Evolutionary conservation across 2,113 vertebrate genomes (phyloP).

Genomic region (Thunnus thynnus): DNA sequence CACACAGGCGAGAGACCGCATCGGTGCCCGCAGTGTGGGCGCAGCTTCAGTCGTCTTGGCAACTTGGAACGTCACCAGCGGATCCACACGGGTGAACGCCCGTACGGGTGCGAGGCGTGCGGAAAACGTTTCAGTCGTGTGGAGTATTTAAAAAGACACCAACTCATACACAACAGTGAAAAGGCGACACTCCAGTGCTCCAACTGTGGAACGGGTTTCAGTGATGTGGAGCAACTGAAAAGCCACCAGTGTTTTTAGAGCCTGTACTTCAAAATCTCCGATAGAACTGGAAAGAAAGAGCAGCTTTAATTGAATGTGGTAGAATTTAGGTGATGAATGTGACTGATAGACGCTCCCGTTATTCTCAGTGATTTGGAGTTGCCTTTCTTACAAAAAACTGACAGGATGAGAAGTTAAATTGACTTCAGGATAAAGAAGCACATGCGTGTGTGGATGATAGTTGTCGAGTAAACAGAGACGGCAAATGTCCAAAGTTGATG

Average conservation of each 20-base stretch:
- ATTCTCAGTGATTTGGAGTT: constrained; percentile 23
- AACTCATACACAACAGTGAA: constrained; percentile 83
- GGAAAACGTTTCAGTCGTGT: constrained; percentile 90
- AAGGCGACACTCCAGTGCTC: constrained; percentile 83
- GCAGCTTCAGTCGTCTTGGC: constrained; percentile 87
- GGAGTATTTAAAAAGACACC: constrained; percentile 89
- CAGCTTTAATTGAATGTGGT: constrained; percentile 27
- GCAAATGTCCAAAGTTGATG: constrained; percentile 19
- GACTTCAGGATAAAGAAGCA: constrained; percentile 3
- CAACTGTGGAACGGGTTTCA: constrained; percentile 86
- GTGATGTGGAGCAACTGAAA: constrained; percentile 84
- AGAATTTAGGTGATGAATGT: constrained; percentile 46
- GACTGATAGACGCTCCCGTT: constrained; percentile 26
- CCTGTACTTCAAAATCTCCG: neutral
- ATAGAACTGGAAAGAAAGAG: constrained; percentile 16
- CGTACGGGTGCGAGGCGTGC: constrained; percentile 87
- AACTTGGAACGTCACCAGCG: constrained; percentile 89
- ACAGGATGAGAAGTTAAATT: neutral
- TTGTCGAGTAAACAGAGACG: constrained; percentile 6
- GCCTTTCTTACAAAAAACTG: neutral
- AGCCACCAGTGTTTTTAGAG: constrained; percentile 84
- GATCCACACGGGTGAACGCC: constrained; percentile 88
- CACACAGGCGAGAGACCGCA: constrained; percentile 91
- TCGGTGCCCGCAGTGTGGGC: constrained; percentile 84
- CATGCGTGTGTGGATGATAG: neutral